These are phyloP conservation scores for Galerucella pusilla DNA, from an alignment of 2,888 invertebrate genomes.

Conservation along the genomic window DNA sequence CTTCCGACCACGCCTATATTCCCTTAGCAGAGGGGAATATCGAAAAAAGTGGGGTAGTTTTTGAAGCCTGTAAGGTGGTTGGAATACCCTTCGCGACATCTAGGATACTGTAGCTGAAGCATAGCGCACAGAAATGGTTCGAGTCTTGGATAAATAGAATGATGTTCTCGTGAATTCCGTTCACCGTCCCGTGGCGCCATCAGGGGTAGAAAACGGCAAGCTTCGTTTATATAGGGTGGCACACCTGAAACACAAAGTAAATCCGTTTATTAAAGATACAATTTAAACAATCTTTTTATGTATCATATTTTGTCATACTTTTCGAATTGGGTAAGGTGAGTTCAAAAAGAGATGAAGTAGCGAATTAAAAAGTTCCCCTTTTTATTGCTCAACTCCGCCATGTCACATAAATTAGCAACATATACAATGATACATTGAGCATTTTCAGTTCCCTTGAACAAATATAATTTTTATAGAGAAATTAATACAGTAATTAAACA, in stretches of 20 bases:
- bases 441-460: too few relatives aligned
- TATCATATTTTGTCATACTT: too few relatives aligned
- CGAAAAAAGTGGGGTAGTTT: slow-evolving; percentile 47
- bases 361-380: too few relatives aligned
- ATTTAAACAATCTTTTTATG: neutral
- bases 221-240: slow-evolving; percentile 32
- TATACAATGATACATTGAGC: too few relatives aligned
- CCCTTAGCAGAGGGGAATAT: slow-evolving; percentile 47
- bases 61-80: slow-evolving; percentile 27
- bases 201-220: neutral
- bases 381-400: too few relatives aligned
- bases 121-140: slow-evolving; percentile 20
- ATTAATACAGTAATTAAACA: too few relatives aligned
- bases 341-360: too few relatives aligned
- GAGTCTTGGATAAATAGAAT: slow-evolving; percentile 7
- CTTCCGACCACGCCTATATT: slow-evolving; percentile 56
- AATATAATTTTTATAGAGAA: too few relatives aligned
- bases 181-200: slow-evolving; percentile 26
- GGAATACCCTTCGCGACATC: slow-evolving; percentile 44
- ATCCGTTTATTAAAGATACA: neutral
- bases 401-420: too few relatives aligned
- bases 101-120: slow-evolving; percentile 39
- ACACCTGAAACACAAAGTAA: slow-evolving; percentile 12
- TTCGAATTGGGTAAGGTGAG: too few relatives aligned
- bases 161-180: neutral